phyloP scores from a whole-genome alignment of 1,140 invertebrate species.

The Chelonus insularis region DNA sequence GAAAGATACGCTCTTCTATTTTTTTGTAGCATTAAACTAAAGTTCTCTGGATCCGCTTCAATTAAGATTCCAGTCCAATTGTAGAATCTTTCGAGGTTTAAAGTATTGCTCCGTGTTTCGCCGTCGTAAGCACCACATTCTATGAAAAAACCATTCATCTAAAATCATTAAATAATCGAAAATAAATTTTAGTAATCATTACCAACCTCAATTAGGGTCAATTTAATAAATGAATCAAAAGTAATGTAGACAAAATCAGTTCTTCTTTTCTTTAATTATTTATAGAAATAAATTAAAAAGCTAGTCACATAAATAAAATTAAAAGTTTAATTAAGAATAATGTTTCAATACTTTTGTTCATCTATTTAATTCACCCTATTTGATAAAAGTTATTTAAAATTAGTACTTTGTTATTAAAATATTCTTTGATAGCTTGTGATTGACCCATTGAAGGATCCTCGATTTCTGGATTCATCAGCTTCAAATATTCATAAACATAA shows the following conservation, averaged over 20 bases:
- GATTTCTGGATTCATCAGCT: conserved; percentile 38
- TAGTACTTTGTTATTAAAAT: conserved; percentile 48
- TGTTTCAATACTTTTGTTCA: too few relatives aligned
- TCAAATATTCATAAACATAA: not conserved
- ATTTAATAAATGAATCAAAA: too few relatives aligned
- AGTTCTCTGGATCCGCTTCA: conserved; percentile 62
- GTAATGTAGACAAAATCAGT: too few relatives aligned
- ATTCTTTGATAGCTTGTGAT: conserved; percentile 40
- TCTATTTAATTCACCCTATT: too few relatives aligned
- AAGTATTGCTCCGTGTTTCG: conserved; percentile 60
- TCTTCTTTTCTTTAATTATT: too few relatives aligned
- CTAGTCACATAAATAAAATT: too few relatives aligned
- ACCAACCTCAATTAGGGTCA: too few relatives aligned
- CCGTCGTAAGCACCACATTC: conserved; percentile 63
- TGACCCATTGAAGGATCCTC: conserved; percentile 58
- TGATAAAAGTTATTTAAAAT: too few relatives aligned
- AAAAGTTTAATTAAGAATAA: too few relatives aligned
- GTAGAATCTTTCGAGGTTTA: conserved; percentile 55
- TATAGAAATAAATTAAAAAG: too few relatives aligned
- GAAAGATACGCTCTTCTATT: conserved; percentile 54
- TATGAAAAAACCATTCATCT: conserved; percentile 61
- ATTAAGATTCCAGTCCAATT: conserved; percentile 61
- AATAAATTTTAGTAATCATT: too few relatives aligned
- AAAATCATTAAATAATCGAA: too few relatives aligned
- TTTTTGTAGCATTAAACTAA: conserved; percentile 52